Percentiles rank a stretch among this genome's conserved stretches.
These are phyloP conservation scores for Thera britannica DNA, from an alignment of 2,888 invertebrate species.

Conservation along the genomic window DNA sequence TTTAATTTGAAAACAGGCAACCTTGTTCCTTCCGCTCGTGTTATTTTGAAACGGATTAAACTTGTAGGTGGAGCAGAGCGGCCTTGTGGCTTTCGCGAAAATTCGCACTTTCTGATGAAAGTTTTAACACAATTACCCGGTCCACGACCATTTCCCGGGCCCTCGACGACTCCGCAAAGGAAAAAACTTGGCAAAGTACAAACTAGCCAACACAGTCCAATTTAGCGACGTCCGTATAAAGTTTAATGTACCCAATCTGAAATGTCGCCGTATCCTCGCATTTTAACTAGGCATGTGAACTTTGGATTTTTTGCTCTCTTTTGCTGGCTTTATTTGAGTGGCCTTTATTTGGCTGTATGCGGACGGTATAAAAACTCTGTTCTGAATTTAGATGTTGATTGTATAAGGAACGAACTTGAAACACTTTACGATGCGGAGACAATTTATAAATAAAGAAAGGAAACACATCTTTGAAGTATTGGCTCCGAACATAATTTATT, in stretches of 20 bases:
- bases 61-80: constrained; percentile 68
- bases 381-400: constrained; percentile 20
- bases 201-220: constrained; percentile 81
- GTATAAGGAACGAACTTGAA: constrained; percentile 9
- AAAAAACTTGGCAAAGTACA: constrained; percentile 82
- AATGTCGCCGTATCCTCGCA: constrained; percentile 70
- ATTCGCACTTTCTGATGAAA: constrained; percentile 82
- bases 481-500: constrained; percentile 25
- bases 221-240: constrained; percentile 80
- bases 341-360: constrained; percentile 22
- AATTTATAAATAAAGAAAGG: constrained; percentile 15
- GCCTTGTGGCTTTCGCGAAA: constrained; percentile 69
- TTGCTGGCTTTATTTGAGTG: constrained; percentile 28
- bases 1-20: constrained; percentile 48
- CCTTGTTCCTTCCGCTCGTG: constrained; percentile 51
- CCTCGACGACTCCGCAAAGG: constrained; percentile 72
- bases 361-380: constrained; percentile 15
- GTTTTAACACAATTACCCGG: constrained; percentile 83
- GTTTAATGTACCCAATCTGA: constrained; percentile 82
- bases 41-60: constrained; percentile 76
- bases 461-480: constrained; percentile 13
- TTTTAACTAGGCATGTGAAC: constrained; percentile 64
- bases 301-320: constrained; percentile 28
- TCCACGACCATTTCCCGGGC: constrained; percentile 73
- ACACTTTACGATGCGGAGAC: background rate